Evolutionary conservation across 1,140 invertebrate genomes (phyloP).

Genomic region (Apocrypta bakeri): DNA sequence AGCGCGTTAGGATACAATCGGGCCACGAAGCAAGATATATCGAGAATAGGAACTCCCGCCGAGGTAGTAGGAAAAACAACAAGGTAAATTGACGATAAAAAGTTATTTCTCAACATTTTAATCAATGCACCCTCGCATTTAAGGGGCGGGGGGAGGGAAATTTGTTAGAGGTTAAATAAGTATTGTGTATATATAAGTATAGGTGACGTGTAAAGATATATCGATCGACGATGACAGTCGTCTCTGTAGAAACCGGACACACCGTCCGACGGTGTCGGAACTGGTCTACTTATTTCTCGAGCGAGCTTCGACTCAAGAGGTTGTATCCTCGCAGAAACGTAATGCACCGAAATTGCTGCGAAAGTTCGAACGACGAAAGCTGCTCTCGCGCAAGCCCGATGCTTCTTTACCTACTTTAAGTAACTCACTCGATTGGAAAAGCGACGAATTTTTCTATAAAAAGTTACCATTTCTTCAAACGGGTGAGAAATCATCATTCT

Average conservation of each 20-base stretch:
- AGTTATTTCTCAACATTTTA: no score
- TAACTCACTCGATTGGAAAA: not conserved
- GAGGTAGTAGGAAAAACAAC: not conserved
- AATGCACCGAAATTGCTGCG: slow-evolving; percentile 57
- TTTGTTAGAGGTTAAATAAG: no score
- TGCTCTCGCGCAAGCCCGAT: not conserved
- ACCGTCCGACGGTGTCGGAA: slow-evolving; percentile 52
- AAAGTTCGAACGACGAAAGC: slow-evolving; percentile 7
- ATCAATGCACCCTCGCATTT: no score
- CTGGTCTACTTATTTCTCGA: slow-evolving; percentile 61
- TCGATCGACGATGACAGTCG: no score
- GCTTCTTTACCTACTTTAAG: no score
- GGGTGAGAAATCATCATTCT: no score
- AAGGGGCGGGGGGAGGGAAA: no score
- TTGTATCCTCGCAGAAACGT: slow-evolving; percentile 49
- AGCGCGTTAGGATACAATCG: slow-evolving; percentile 19
- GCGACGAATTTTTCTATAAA: no score
- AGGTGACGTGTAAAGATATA: no score
- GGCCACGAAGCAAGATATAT: slow-evolving; percentile 11
- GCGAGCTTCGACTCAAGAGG: slow-evolving; percentile 46
- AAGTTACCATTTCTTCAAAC: no score
- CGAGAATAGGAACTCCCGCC: not conserved
- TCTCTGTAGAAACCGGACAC: not conserved
- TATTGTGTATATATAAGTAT: no score
- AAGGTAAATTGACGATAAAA: not conserved